Base-by-base conservation (phyloP, 1,140 invertebrate genomes). In the Ptiloglossa arizonensis region DNA sequence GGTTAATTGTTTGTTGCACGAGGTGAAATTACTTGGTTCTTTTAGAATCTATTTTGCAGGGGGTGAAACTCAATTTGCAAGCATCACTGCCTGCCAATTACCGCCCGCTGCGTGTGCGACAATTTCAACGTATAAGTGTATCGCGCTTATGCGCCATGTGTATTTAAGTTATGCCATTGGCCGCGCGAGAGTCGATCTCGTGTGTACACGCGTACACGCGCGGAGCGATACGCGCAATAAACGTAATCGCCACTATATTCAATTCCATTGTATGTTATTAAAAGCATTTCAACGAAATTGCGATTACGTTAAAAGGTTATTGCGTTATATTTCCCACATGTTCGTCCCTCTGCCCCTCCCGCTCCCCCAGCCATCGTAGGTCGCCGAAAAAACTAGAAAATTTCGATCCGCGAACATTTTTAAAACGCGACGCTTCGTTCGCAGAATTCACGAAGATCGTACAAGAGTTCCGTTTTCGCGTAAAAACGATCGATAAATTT, bases 121-220 rank as follows among this genome's bases (percentile, higher is more conserved):
- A 76, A 76, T 69, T 60, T 67, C 17, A 69, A 60, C 41, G 54
- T 24, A 13, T 27, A 56, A 41, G 29, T 67, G 38, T n/a, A 29
- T 17, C 54, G 29, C 19, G 63, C 63, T 59, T 76, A 76, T 59
- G 32, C 54, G 6, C 44, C 15, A 32, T 48, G 66, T n/a, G 66
- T 66, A 69, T 69, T 76, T 48, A 69, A 75, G 66, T 75, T 75
- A 50, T 19, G 22, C 66, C 67, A 19, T 32, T 68, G 27, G 50
- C 29, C 38, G 22, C 41, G 46, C 38, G 60, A 71, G 35, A 71
- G 69, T 71, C 73, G 64, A 68, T 68, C 32, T 48, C 52, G 64
- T 38, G 2, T 29, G 41, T 41, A 41, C 41, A 11, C 2, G 6
- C 32, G 6, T 6, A 35, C n/a, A 11, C 24, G 22, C 29, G 57